phyloP scores from a whole-genome alignment of 2,888 invertebrate species.

The Hyles lineata region DNA sequence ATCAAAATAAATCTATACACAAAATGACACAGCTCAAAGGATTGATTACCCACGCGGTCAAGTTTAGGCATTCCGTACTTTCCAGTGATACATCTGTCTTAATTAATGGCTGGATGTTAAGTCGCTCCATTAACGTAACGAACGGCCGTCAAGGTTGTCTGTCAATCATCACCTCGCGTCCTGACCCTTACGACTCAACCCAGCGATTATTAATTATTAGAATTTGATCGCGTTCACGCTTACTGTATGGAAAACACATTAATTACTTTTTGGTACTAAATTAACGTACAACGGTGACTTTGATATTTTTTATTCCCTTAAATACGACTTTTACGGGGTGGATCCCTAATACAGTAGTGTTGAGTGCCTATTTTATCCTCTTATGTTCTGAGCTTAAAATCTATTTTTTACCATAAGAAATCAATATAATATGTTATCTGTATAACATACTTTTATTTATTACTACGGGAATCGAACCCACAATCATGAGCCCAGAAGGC shows the following conservation, averaged over 20 bases:
- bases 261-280: background rate
- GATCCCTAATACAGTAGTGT: too few species aligned
- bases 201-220: conserved; percentile 45
- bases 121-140: conserved; percentile 61
- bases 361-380: too few species aligned
- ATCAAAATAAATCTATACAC: background rate
- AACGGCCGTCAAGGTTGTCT: conserved; percentile 59
- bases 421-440: too few species aligned
- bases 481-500: too few species aligned
- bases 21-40: background rate
- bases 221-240: conserved; percentile 2
- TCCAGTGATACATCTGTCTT: conserved; percentile 53
- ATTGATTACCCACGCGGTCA: background rate
- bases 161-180: conserved; percentile 58
- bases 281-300: background rate
- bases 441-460: too few species aligned
- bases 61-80: background rate
- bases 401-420: too few species aligned
- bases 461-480: too few species aligned
- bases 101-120: conserved; percentile 57
- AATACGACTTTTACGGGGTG: too few species aligned
- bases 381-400: too few species aligned
- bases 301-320: background rate
- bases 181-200: conserved; percentile 43
- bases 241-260: background rate